A percentile compares a stretch with the other conserved stretches of the same genome.
Conservation (phyloP, 2,113 vertebrate species). For the Myrmecobius fasciatus region DNA sequence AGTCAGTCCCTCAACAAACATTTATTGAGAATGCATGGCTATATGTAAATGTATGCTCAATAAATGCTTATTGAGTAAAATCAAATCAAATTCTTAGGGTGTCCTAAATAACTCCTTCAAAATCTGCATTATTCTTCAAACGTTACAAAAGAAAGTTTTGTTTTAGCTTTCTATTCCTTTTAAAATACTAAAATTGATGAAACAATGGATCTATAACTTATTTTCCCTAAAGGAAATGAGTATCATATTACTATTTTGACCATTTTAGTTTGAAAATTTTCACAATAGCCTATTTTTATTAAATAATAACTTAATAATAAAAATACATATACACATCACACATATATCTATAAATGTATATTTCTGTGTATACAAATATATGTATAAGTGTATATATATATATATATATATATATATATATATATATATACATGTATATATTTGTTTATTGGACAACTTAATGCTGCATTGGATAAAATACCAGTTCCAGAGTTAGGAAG, state of each 20-base stretch:
- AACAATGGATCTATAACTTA: not conserved
- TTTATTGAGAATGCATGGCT: not conserved
- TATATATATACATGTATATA: too few relatives aligned
- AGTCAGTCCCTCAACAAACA: not conserved
- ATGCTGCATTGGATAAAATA: not conserved
- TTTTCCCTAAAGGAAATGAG: not conserved
- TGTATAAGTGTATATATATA: not conserved
- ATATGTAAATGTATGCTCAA: not conserved
- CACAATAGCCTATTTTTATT: not conserved
- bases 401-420: too few relatives aligned
- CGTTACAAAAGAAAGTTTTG: not conserved
- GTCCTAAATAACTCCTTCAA: not conserved
- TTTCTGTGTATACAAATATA: not conserved
- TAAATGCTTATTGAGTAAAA: not conserved
- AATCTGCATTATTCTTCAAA: not conserved
- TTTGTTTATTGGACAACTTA: not conserved
- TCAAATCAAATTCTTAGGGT: not conserved
- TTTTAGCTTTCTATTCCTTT: not conserved
- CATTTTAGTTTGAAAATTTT: not conserved
- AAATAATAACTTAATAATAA: not conserved
- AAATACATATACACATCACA: not conserved
- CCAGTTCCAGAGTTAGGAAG: not conserved
- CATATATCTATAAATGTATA: not conserved
- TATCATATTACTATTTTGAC: not conserved
- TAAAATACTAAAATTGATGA: not conserved